Percentiles rank a stretch among this genome's conserved stretches.
Conservation (phyloP, 2,113 vertebrate species). For the Cryptomyrus ogoouensis region DNA sequence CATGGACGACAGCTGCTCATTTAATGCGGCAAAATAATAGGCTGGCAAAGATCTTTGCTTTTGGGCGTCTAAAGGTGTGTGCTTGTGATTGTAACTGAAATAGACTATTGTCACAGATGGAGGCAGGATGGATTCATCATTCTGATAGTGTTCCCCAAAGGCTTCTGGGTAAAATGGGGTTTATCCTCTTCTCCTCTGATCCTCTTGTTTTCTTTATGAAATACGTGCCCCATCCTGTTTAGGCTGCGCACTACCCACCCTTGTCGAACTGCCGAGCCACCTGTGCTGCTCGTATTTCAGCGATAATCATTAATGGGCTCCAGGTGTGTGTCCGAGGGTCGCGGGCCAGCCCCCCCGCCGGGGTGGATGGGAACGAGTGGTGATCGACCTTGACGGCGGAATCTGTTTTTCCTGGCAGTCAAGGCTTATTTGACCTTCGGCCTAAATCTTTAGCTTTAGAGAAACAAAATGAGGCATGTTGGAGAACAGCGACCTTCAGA, state of each 20-base stretch:
- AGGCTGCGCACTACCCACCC: background rate
- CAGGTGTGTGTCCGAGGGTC: background rate
- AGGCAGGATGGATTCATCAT: constrained; percentile 14
- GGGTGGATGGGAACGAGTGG: background rate
- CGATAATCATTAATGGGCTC: background rate
- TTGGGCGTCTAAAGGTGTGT: background rate
- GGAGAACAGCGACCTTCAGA: background rate
- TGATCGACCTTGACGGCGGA: background rate
- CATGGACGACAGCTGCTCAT: background rate
- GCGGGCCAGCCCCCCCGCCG: background rate
- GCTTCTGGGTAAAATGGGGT: background rate
- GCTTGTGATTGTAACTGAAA: constrained; percentile 4
- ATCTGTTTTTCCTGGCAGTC: background rate
- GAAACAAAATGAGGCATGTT: background rate
- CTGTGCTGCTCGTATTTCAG: background rate
- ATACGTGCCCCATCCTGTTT: background rate
- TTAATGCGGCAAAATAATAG: constrained; percentile 6
- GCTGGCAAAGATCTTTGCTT: background rate
- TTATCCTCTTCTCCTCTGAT: background rate
- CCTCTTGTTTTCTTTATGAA: background rate
- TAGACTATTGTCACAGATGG: constrained; percentile 9
- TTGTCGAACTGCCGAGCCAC: background rate
- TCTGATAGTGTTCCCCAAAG: constrained; percentile 6
- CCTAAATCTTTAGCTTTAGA: background rate
- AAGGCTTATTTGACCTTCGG: background rate